phyloP scores from a whole-genome alignment of 2,888 invertebrate species.

The Brassicogethes aeneus region DNA sequence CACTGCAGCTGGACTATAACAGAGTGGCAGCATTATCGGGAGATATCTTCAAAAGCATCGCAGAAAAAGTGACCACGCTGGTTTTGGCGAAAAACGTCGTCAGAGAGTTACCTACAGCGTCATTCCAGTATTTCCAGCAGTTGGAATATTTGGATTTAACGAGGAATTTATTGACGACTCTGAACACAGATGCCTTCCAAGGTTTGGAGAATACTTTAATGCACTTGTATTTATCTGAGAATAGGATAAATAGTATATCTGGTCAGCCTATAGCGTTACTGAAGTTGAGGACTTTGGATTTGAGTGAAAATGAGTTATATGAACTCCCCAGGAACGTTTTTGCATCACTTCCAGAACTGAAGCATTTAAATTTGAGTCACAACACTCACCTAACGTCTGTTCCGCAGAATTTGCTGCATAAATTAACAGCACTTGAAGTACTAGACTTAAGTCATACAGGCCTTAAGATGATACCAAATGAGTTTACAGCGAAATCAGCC shows the following conservation, averaged over 20 bases:
- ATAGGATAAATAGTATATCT: slow-evolving; percentile 59
- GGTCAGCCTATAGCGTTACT: slow-evolving; percentile 55
- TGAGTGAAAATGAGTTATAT: slow-evolving; percentile 71
- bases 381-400: slow-evolving; percentile 60
- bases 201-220: slow-evolving; percentile 67
- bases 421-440: slow-evolving; percentile 56
- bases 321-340: slow-evolving; percentile 63
- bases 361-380: slow-evolving; percentile 65
- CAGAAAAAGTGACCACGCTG: slow-evolving; percentile 58
- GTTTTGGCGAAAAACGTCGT: slow-evolving; percentile 78
- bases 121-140: slow-evolving; percentile 70
- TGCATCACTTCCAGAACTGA: slow-evolving; percentile 54
- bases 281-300: slow-evolving; percentile 59
- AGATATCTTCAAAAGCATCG: slow-evolving; percentile 65
- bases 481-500: slow-evolving; percentile 58
- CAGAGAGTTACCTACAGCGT: slow-evolving; percentile 70
- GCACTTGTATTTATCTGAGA: slow-evolving; percentile 64
- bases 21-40: slow-evolving; percentile 76
- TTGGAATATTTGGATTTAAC: slow-evolving; percentile 66
- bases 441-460: slow-evolving; percentile 69
- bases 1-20: slow-evolving; percentile 76
- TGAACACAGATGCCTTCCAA: slow-evolving; percentile 64
- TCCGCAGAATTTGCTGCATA: slow-evolving; percentile 59
- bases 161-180: slow-evolving; percentile 65
- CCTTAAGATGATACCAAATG: slow-evolving; percentile 62